Conservation (phyloP, 2,113 vertebrate genomes). For the Neotragus pygmaeus region DNA sequence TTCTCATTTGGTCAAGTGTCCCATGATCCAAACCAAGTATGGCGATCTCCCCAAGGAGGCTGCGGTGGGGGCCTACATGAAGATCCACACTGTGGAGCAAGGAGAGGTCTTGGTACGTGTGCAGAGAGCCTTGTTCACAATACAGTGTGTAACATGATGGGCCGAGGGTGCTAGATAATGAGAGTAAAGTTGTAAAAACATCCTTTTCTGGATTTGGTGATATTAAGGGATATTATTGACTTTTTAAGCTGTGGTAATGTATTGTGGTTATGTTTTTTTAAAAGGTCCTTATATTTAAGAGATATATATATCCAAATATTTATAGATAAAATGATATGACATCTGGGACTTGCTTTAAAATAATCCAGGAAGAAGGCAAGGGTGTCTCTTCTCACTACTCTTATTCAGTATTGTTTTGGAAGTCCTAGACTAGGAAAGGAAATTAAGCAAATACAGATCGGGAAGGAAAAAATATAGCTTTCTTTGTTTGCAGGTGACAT, state of each 20-base stretch:
- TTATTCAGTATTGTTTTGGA: neutral
- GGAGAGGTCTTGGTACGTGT: constrained; percentile 62
- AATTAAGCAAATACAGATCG: neutral
- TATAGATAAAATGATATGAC: neutral
- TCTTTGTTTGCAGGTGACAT: neutral
- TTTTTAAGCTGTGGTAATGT: neutral
- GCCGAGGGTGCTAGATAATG: neutral
- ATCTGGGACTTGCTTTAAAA: constrained; percentile 24
- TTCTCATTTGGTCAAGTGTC: neutral
- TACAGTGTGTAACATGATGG: neutral
- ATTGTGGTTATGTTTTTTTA: neutral
- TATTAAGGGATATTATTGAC: neutral
- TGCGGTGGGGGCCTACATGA: constrained; percentile 57
- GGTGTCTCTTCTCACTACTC: neutral
- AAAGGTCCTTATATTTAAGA: neutral
- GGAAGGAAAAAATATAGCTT: neutral
- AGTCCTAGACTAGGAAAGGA: neutral
- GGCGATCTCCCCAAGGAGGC: constrained; percentile 51
- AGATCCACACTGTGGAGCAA: constrained; percentile 50
- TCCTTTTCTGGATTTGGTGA: neutral
- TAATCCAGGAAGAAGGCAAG: neutral
- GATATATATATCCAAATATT: neutral
- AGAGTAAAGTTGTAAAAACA: neutral
- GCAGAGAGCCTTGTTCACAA: neutral
- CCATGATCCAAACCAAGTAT: constrained; percentile 41